phyloP scores from a whole-genome alignment of 2,888 invertebrate genomes.

The Magallana nippona region DNA sequence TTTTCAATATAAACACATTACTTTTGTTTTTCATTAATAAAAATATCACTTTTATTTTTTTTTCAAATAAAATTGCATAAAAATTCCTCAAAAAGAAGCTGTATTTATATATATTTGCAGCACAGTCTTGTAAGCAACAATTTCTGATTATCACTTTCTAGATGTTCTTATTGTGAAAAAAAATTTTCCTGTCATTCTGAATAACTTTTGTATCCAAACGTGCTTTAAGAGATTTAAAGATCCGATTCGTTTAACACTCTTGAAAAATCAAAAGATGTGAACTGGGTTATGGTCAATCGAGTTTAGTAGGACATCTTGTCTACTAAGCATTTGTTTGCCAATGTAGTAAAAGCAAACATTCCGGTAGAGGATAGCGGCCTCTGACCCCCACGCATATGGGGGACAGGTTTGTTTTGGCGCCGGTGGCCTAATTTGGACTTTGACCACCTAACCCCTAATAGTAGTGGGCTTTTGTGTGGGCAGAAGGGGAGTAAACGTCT shows the following conservation, averaged over 20 bases:
- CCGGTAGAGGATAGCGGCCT: neutral
- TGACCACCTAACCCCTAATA: neutral
- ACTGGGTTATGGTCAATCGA: neutral
- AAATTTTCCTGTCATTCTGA: too few species aligned
- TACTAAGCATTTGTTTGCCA: neutral
- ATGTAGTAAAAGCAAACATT: neutral
- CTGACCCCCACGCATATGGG: neutral
- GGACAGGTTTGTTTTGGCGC: neutral
- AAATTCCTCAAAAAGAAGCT: too few species aligned
- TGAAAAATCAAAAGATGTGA: neutral
- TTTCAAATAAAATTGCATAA: too few species aligned
- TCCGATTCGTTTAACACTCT: neutral
- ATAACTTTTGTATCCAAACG: too few species aligned
- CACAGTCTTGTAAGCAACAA: too few species aligned
- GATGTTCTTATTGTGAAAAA: too few species aligned
- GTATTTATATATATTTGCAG: too few species aligned
- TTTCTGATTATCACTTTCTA: too few species aligned
- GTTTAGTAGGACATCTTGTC: constrained; percentile 20
- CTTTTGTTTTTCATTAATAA: too few species aligned
- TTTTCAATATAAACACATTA: too few species aligned
- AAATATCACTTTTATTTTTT: too few species aligned
- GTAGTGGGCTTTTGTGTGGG: neutral
- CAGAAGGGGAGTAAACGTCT: neutral
- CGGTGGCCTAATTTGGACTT: neutral
- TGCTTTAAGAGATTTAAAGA: too few species aligned